Evolutionary conservation across 2,113 vertebrate genomes (phyloP), one percentile per base, ranked within the genome.

Genomic region (Macrotis lagotis): DNA sequence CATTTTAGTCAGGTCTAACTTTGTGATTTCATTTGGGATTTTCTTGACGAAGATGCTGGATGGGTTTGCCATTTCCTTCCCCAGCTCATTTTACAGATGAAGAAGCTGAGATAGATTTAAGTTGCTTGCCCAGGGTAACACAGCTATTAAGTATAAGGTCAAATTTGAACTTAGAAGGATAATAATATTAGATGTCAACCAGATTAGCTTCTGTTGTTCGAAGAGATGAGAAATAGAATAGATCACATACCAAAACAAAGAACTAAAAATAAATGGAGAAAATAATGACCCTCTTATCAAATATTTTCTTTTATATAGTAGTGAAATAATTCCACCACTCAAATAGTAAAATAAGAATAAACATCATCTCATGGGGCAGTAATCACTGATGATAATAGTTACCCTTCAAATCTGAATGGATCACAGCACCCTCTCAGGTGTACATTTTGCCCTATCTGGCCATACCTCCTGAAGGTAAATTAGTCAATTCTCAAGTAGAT

Each of bases 391-490:
- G 16, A 83, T 6, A 44, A 83, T 1, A 44, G 26, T 83, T 24
- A 44, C 16, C n/a, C 19, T 7, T 83, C n/a, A 44, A 44, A 44
- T 44, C 66, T 83, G n/a, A 74, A n/a, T 3, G 37, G 37, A 74
- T n/a, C 14, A 19, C n/a, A 16, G 37, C n/a, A 66, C 4, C 37
- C 31, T 37, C 66, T 74, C 37, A n/a, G 59, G 31, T 74, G 14
- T n/a, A n/a, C 59, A 31, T 74, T 74, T 74, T n/a, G 1, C 14
- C 59, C 14, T 66, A 12, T 37, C 59, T 53, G 90, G 48, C 8
- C 50, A 31, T 90, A 6, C 44, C 24, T n/a, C 44, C 59, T 91
- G 96, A 53, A 94, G 52, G 89, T 91, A 91, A 89, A 88, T 14
- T 6, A 37, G 50, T 53, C 92, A 92, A 74, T 51, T 48, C 51